Conservation (phyloP, 2,888 invertebrate genomes). For the Andricus curvator region DNA sequence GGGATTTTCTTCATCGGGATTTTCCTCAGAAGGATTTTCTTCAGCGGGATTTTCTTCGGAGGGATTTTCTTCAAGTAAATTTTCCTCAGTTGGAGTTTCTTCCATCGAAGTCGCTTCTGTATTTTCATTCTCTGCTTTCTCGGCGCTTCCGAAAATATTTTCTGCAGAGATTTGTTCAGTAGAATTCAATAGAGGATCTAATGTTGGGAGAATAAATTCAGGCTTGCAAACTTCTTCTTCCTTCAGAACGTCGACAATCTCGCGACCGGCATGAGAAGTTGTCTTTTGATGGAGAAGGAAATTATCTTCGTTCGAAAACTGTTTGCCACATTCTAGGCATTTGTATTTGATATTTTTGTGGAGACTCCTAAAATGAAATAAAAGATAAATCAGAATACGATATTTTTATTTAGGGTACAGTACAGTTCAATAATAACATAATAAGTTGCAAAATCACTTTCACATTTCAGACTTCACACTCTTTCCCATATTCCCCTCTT, state of each 20-base stretch:
- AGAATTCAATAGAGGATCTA: constrained; percentile 4
- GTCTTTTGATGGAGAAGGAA: constrained; percentile 82
- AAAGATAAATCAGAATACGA: background rate
- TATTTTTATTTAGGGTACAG: background rate
- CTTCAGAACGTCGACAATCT: constrained; percentile 73
- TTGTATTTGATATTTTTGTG: constrained; percentile 83
- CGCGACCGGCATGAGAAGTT: constrained; percentile 80
- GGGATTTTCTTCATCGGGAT: background rate
- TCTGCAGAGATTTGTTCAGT: constrained; percentile 27
- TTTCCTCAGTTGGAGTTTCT: background rate
- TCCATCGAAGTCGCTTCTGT: background rate
- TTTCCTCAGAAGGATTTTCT: background rate
- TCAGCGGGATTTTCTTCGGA: background rate
- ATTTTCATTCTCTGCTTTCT: constrained; percentile 18
- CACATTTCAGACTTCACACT: too few species aligned
- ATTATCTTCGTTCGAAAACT: constrained; percentile 79
- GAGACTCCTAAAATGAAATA: constrained; percentile 70
- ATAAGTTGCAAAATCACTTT: too few species aligned
- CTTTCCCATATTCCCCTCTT: too few species aligned
- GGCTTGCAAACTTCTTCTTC: constrained; percentile 42
- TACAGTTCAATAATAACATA: too few species aligned
- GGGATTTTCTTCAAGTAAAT: background rate
- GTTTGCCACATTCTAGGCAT: constrained; percentile 80
- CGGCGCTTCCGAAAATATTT: background rate
- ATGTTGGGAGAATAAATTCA: background rate